phyloP scores from a whole-genome alignment of 2,797 vertebrate species.

The Sylvilagus floridanus region DNA sequence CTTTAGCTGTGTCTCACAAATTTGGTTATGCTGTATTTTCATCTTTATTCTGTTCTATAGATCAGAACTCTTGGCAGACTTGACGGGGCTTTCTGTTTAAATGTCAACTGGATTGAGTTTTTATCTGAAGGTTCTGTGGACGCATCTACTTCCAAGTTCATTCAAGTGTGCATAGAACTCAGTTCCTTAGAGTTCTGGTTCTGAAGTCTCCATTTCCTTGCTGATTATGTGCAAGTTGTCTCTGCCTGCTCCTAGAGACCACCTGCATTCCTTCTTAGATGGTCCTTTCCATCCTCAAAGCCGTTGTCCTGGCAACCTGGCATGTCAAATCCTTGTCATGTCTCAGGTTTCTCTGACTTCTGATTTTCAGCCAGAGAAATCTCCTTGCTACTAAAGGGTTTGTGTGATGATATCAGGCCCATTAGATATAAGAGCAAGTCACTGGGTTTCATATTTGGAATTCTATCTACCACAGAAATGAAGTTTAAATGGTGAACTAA shows the following conservation, averaged over 20 bases:
- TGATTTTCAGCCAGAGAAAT: constrained; percentile 1
- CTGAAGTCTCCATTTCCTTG: constrained; percentile 16
- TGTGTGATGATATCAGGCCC: neutral
- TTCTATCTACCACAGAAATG: neutral
- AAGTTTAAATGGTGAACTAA: constrained; percentile 38
- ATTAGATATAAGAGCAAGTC: neutral
- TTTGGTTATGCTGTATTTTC: neutral
- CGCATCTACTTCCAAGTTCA: constrained; percentile 6
- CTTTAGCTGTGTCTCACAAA: neutral
- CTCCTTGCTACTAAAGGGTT: neutral
- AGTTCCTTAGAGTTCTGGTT: neutral
- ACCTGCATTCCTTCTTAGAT: neutral
- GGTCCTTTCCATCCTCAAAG: neutral
- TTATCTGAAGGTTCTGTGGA: constrained; percentile 12
- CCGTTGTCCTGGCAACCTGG: neutral
- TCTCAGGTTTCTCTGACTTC: neutral
- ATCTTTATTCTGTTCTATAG: constrained; percentile 7
- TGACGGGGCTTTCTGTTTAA: constrained; percentile 5
- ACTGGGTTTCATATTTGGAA: constrained; percentile 17
- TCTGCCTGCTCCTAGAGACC: neutral
- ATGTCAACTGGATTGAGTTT: neutral
- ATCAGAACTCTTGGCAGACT: constrained; percentile 4
- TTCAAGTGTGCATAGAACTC: constrained; percentile 31
- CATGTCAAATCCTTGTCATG: neutral
- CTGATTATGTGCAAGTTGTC: neutral